Evolutionary conservation across 2,113 vertebrate species (phyloP).

Genomic region (Leucopternis melanops): DNA sequence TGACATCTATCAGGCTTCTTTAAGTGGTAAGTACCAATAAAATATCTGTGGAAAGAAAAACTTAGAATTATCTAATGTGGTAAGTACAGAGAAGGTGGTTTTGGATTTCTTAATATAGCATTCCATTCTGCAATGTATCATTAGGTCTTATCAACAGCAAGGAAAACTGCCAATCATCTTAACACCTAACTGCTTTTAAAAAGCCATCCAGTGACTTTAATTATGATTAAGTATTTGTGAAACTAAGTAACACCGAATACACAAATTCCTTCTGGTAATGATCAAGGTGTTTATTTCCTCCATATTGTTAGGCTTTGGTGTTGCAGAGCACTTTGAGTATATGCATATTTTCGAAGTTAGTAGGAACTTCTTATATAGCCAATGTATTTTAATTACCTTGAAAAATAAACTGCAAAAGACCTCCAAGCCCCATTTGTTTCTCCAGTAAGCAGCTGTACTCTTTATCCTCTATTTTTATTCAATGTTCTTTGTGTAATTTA

Average conservation of each 20-base stretch:
- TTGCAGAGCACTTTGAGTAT: background rate
- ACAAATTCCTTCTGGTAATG: constrained; percentile 56
- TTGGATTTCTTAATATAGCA: constrained; percentile 59
- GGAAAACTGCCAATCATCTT: constrained; percentile 71
- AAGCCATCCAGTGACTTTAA: constrained; percentile 65
- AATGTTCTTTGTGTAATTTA: background rate
- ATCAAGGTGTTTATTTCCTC: constrained; percentile 45
- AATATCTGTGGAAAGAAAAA: background rate
- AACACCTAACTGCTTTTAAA: constrained; percentile 67
- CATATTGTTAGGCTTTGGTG: background rate
- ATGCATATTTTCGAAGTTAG: background rate
- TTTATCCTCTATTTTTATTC: background rate
- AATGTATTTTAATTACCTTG: background rate
- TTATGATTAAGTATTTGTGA: constrained; percentile 71
- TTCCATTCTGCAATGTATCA: constrained; percentile 48
- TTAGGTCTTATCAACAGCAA: constrained; percentile 70
- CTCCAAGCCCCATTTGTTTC: background rate
- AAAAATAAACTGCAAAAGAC: background rate
- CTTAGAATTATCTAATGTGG: constrained; percentile 11
- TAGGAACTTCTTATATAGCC: background rate
- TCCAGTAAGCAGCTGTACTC: background rate
- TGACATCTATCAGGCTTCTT: constrained; percentile 40
- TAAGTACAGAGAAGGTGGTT: constrained; percentile 47
- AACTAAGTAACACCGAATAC: constrained; percentile 53
- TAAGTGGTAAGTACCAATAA: constrained; percentile 21